Evolutionary conservation across 2,797 vertebrate genomes (phyloP), one percentile per base, ranked within the genome.

Genomic region (Rhynchonycteris naso): DNA sequence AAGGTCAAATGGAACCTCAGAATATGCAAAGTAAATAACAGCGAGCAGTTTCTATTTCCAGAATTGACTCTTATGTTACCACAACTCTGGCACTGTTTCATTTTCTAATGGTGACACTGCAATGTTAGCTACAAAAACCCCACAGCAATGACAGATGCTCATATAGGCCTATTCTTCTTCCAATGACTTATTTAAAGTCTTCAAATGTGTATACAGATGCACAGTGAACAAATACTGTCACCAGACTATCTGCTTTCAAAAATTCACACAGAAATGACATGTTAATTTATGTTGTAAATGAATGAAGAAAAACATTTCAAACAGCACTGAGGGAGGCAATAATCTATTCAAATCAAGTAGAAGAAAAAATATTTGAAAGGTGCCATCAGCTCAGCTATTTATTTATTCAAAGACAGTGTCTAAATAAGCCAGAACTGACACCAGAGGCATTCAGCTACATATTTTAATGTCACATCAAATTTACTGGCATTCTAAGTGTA

Each of bases 291-390:
- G 94, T 95, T 97, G 63, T 97, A 92, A 90, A 97, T 92, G 97
- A 92, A 94, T 95, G 92, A 97, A 97, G 80, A 90, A 97, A 98
- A 98, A 96, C 94, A 93, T 97, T 96, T 96, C 75, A 87, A 94
- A 96, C 61, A 87, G 13, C 94, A 96, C 76, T 92, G 90, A 97
- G 80, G 96, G 95, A 96, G 81, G 83, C 90, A 97, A 98, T 97
- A 97, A 98, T 98, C 96, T 98, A 96, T 97, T 98, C 98, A 97
- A 96, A 97, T 97, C 94, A 97, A 97, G 89, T 93, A 88, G 91
- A 94, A 95, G 81, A 93, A 97, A 97, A 97, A 90, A 97, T 97
- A 96, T 59, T 56, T 95, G 94, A 97, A 98, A 97, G 93, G 91
- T 96, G 75, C 3, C 66, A 97, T 91, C 28, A 95, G 84, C 33